These are phyloP conservation scores for Calliphora vomitoria DNA, from an alignment of 2,888 invertebrate genomes.

Conservation along the genomic window DNA sequence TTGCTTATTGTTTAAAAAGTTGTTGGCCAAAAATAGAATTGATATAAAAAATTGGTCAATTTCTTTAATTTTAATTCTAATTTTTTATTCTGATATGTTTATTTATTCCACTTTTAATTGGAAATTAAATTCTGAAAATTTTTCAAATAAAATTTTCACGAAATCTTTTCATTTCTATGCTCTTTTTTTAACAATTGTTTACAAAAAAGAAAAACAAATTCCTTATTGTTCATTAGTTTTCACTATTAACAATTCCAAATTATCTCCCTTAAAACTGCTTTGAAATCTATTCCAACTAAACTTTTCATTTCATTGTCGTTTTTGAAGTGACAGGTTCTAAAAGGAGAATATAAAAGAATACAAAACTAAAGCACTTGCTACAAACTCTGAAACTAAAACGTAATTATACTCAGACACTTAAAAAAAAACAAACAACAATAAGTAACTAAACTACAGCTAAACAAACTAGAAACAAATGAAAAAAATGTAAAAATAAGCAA, in stretches of 20 bases:
- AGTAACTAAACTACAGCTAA: constrained; percentile 34
- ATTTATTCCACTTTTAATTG: no score
- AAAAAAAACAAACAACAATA: constrained; percentile 36
- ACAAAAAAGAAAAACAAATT: not conserved
- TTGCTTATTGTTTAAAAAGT: no score
- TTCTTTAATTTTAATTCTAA: no score
- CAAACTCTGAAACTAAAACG: constrained; percentile 21
- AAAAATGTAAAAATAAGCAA: constrained; percentile 3
- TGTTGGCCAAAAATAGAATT: no score
- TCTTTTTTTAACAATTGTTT: not conserved
- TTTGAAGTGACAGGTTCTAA: not conserved
- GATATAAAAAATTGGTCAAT: no score
- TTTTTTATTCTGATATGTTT: no score
- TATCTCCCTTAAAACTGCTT: not conserved
- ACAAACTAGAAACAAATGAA: not conserved
- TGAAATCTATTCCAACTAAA: constrained; percentile 20
- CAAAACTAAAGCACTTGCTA: constrained; percentile 14
- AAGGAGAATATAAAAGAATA: constrained; percentile 1
- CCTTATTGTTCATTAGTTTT: not conserved
- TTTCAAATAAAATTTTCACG: no score
- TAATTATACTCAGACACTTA: constrained; percentile 65
- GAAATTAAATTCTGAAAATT: no score
- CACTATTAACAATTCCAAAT: not conserved
- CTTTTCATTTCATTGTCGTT: constrained; percentile 49
- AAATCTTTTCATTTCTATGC: not conserved